Conservation (phyloP, 1,140 invertebrate genomes). For the Artemia franciscana region DNA sequence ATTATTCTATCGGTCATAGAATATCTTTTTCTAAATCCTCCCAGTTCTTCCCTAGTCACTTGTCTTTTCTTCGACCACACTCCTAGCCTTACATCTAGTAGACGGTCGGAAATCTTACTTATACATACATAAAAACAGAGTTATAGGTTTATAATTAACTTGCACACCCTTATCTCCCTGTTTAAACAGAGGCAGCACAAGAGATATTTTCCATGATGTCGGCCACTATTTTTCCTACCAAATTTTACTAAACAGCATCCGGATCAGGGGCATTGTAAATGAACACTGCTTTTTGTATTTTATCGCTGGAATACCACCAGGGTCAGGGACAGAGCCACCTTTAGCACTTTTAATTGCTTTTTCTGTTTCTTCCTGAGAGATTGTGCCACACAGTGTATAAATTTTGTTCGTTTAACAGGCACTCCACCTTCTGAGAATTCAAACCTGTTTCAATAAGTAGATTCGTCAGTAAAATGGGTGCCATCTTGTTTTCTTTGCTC, state of each 20-base stretch:
- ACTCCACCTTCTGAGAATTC: too few relatives aligned
- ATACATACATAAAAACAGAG: background rate
- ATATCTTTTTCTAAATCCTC: background rate
- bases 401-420: too few relatives aligned
- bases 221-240: background rate
- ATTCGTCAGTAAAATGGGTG: too few relatives aligned
- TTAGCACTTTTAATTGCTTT: background rate
- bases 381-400: too few relatives aligned
- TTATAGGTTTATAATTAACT: background rate
- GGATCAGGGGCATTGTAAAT: background rate
- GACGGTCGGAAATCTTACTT: too few relatives aligned
- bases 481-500: too few relatives aligned
- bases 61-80: background rate
- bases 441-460: too few relatives aligned
- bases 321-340: background rate
- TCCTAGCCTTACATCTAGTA: background rate
- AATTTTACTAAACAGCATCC: background rate
- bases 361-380: background rate
- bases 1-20: background rate
- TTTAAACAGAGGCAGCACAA: background rate
- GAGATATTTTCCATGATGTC: background rate
- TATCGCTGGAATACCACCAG: background rate
- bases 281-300: background rate
- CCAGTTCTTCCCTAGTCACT: background rate
- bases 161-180: background rate